Percentiles rank a stretch among this genome's conserved stretches.
Evolutionary conservation across 35 echinoderm and acorn worm genomes (phyloP).

Genomic region (Ophiothrix spiculata): DNA sequence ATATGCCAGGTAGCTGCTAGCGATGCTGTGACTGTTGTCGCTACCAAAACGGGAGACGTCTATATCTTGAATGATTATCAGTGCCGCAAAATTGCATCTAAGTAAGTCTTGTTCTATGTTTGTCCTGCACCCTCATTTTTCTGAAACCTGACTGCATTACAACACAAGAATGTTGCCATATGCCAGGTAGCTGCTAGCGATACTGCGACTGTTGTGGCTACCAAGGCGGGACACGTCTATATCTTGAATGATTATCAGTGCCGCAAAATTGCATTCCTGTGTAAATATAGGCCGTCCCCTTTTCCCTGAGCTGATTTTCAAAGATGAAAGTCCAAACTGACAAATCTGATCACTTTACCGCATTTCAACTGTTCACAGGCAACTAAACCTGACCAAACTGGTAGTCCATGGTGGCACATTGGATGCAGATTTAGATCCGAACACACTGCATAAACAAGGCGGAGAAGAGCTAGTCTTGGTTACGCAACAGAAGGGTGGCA

Average conservation of each 20-base stretch:
- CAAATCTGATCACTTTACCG: too few species aligned
- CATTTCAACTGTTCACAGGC: constrained; percentile 24
- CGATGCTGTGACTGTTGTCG: constrained; percentile 80
- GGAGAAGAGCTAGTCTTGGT: constrained; percentile 52
- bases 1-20: constrained; percentile 67
- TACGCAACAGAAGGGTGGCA: constrained; percentile 61
- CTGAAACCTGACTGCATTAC: constrained; percentile 67
- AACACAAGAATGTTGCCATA: constrained; percentile 76
- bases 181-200: constrained; percentile 71
- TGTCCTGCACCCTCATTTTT: too few species aligned
- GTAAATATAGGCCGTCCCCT: too few species aligned
- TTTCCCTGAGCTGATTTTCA: too few species aligned
- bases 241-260: constrained; percentile 90
- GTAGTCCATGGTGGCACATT: constrained; percentile 43
- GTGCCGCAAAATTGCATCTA: constrained; percentile 90
- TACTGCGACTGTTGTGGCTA: constrained; percentile 78
- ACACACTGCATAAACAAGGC: constrained; percentile 37
- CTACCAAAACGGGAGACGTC: constrained; percentile 82
- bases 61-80: constrained; percentile 90
- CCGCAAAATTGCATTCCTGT: constrained; percentile 88
- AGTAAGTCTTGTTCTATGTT: constrained; percentile 89
- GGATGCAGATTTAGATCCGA: constrained; percentile 34
- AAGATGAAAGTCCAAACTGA: too few species aligned
- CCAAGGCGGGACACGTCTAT: constrained; percentile 83
- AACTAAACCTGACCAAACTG: constrained; percentile 60